Evolutionary conservation across 64 coral and sea anemone species (phyloP).

Genomic region (Porites lutea): DNA sequence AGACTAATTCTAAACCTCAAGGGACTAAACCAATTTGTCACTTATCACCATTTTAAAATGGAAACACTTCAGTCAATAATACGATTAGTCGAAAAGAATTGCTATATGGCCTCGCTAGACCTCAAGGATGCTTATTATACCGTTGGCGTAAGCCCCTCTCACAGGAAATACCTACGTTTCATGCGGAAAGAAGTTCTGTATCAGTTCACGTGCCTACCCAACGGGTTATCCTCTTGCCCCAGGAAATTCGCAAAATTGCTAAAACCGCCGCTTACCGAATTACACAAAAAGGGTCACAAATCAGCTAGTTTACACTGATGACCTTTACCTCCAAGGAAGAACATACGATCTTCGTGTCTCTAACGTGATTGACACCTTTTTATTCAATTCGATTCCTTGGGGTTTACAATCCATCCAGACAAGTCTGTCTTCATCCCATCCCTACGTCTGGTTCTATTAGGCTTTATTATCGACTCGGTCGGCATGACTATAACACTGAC

Average conservation of each 20-base stretch:
- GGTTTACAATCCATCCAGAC: constrained; percentile 30
- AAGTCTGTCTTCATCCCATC: neutral
- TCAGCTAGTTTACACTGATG: constrained; percentile 42
- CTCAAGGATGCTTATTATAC: no score
- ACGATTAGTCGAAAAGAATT: no score
- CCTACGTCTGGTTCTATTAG: constrained; percentile 28
- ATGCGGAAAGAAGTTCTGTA: no score
- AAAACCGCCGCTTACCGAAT: no score
- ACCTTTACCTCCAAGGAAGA: constrained; percentile 59
- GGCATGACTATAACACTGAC: constrained; percentile 53
- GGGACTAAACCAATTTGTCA: no score
- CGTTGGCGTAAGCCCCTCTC: no score
- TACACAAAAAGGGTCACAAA: constrained; percentile 41
- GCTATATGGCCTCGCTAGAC: no score
- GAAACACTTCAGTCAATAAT: neutral
- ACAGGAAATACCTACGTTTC: no score
- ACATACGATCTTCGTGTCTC: constrained; percentile 1
- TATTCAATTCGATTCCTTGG: constrained; percentile 20
- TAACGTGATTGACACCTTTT: constrained; percentile 37
- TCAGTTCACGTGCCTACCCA: no score
- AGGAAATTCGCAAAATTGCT: no score
- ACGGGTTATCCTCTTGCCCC: no score
- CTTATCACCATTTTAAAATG: no score
- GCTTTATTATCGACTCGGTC: constrained; percentile 56
- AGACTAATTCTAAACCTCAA: neutral